Evolutionary conservation across 2,797 vertebrate genomes (phyloP).

Genomic region (Tapirus indicus): DNA sequence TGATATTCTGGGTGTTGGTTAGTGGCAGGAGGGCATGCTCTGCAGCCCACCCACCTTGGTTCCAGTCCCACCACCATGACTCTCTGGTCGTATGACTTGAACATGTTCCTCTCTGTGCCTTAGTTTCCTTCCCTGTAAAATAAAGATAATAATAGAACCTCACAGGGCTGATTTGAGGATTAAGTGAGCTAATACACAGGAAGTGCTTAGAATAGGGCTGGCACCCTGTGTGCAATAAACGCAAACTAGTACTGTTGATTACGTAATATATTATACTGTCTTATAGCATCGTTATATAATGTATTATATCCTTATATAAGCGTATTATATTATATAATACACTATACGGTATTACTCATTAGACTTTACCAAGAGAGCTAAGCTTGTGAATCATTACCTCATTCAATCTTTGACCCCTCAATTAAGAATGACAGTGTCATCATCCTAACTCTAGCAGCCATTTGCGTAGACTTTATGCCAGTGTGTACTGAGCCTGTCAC

Average conservation of each 20-base stretch:
- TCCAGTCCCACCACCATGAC: background rate
- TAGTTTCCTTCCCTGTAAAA: background rate
- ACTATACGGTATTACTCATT: background rate
- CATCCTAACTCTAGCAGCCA: background rate
- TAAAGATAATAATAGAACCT: background rate
- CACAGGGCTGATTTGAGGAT: background rate
- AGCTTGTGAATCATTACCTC: background rate
- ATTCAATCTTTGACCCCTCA: background rate
- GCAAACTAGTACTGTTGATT: background rate
- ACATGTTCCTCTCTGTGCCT: background rate
- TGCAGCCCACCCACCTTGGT: background rate
- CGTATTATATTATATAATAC: background rate
- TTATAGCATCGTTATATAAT: background rate
- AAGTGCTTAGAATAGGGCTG: background rate
- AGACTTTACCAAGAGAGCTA: background rate
- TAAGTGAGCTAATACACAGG: background rate
- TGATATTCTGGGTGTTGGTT: background rate
- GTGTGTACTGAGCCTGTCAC: rapidly evolving
- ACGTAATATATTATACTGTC: background rate
- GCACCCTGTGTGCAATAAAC: background rate
- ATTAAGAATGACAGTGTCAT: background rate
- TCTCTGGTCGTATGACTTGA: background rate
- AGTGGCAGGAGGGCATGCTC: rapidly evolving
- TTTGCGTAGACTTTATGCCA: background rate
- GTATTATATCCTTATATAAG: background rate